These are phyloP conservation scores for Dinocampus coccinellae DNA, from an alignment of 2,888 invertebrate species.

Conservation along the genomic window DNA sequence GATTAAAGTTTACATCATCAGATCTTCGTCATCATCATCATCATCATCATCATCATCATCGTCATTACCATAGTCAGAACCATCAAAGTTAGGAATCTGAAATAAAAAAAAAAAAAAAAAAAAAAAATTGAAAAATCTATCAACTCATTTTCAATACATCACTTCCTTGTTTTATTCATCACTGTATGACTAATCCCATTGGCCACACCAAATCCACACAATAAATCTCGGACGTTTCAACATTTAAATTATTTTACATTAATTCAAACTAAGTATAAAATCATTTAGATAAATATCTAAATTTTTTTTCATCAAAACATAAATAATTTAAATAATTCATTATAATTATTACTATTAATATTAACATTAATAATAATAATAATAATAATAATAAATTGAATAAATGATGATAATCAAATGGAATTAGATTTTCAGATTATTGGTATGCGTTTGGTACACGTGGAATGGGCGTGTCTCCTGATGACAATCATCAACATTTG, in stretches of 20 bases:
- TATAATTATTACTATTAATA: neutral
- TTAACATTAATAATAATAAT: too few species aligned
- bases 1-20: neutral
- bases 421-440: conserved; percentile 32
- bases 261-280: neutral
- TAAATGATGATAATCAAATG: neutral
- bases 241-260: neutral
- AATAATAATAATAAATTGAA: too few species aligned
- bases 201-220: neutral
- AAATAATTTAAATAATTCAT: neutral
- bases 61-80: neutral
- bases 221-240: neutral
- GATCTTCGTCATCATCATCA: neutral
- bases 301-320: neutral
- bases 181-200: conserved; percentile 7
- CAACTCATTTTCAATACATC: neutral
- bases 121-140: too few species aligned
- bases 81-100: neutral
- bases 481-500: conserved; percentile 57
- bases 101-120: neutral
- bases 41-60: too few species aligned
- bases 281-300: neutral
- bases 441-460: conserved; percentile 59
- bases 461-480: conserved; percentile 58
- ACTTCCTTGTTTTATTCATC: conserved; percentile 7